These are phyloP conservation scores for Leuciscus idus DNA, from an alignment of 2,113 vertebrate genomes.

Conservation along the genomic window DNA sequence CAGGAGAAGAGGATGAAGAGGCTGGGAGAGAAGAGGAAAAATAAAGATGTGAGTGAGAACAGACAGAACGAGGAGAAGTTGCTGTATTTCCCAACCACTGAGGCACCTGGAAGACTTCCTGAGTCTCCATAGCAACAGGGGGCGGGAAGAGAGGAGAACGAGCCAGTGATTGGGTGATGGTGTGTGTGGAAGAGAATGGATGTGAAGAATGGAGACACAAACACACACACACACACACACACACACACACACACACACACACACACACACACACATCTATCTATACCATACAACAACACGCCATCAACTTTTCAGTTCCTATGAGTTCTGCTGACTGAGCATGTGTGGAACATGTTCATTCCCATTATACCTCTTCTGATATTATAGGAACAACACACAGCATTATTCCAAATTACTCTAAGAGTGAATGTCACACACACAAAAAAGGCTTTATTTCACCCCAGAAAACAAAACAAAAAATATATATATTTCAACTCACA, in stretches of 20 bases:
- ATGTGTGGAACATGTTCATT: background rate
- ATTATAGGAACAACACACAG: background rate
- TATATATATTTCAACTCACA: too few relatives aligned
- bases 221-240: background rate
- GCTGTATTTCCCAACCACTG: conserved; percentile 33
- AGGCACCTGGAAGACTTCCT: conserved; percentile 54
- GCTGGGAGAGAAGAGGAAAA: conserved; percentile 30
- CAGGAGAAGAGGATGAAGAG: background rate
- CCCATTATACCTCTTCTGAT: background rate
- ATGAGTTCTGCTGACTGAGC: too few relatives aligned
- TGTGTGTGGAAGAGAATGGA: conserved; percentile 29
- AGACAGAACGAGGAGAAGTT: conserved; percentile 16
- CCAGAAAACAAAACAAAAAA: too few relatives aligned
- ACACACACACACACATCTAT: background rate
- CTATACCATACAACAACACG: background rate
- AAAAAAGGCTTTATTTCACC: background rate
- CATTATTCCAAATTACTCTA: background rate
- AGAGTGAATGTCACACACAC: background rate
- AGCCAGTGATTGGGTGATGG: conserved; percentile 38
- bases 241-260: conserved; percentile 33
- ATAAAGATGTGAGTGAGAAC: conserved; percentile 19
- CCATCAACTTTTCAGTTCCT: conserved; percentile 2
- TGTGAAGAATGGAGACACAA: conserved; percentile 24
- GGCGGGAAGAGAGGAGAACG: conserved; percentile 40
- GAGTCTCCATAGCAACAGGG: conserved; percentile 61